Base-by-base conservation (phyloP, 2,888 invertebrate genomes). In the Athalia rosae region DNA sequence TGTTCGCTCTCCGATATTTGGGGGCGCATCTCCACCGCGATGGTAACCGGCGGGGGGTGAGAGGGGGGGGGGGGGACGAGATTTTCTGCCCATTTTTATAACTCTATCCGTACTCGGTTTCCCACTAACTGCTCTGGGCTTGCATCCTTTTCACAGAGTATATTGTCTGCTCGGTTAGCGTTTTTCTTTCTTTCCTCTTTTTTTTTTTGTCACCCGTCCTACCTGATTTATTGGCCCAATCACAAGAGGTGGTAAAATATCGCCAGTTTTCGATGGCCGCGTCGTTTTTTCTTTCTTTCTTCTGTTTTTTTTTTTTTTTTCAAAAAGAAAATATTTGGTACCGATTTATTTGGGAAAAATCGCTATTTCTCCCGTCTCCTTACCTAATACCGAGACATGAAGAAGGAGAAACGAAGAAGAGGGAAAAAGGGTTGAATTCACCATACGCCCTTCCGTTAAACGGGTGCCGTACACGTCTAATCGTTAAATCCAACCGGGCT, bases 81-180 rank as follows among this genome's bases (percentile, higher is more conserved):
- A 78, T 78, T 77, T 80, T 79, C 79, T 83, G 81, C 85, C 86
- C 84, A 86, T 85, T 87, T 87, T 87, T 87, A 87, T 86, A 86
- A 87, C 87, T 87, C 85, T 82, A 87, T 87, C 84, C 85, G 83
- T 84, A 81, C 87, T 85, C 82, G 82, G 84, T 83, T 83, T 83
- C 85, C 83, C 85, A 84, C 85, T 78, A 74, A 74, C 64, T 61
- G 66, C 62, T 76, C 28, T 73, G 63, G 69, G 77, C 77, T 50
- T 73, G 71, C 59, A 7, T 13, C 45, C 13, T 48, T 62, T 53
- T 53, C 59, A 62, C 48, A 28, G 11, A 50, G 76, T 45, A 53
- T 62, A 77, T 45, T 59, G 73, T 73, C 58, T 7, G 58, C 58
- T 47, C 13, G 15, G 28, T 28, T 28, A 28, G 2, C 28, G 28